Conservation (phyloP, 1,140 invertebrate genomes). For the Helicoverpa zea region DNA sequence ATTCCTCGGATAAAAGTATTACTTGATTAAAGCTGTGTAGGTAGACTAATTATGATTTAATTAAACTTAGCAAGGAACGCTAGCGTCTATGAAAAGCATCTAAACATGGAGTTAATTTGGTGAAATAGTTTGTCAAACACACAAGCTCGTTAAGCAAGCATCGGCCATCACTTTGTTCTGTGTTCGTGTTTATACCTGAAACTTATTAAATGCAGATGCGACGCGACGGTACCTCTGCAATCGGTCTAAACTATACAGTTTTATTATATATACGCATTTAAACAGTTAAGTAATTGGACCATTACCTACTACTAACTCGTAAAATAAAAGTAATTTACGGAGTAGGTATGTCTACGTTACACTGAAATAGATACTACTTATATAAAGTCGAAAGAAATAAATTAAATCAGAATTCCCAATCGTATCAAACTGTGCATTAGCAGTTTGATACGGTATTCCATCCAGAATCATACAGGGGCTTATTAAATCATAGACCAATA, state of each 20-base stretch:
- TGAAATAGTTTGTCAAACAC: constrained; percentile 45
- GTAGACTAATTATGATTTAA: constrained; percentile 40
- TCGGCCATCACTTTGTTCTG: constrained; percentile 27
- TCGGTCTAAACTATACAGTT: neutral
- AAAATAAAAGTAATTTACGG: neutral
- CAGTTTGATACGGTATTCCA: too few species aligned
- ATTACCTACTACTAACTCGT: constrained; percentile 9
- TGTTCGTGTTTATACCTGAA: constrained; percentile 17
- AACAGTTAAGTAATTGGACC: constrained; percentile 15
- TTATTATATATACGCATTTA: constrained; percentile 1
- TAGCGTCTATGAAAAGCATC: constrained; percentile 38
- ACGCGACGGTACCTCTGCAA: neutral
- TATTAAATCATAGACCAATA: too few species aligned
- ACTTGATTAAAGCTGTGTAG: constrained; percentile 4
- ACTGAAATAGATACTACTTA: neutral
- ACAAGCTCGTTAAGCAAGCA: constrained; percentile 31
- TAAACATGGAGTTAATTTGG: constrained; percentile 43
- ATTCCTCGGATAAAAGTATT: constrained; percentile 5
- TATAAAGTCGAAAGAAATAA: constrained; percentile 1
- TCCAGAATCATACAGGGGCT: too few species aligned
- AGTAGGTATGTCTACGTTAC: neutral
- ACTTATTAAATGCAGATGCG: constrained; percentile 12
- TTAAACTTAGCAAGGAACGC: constrained; percentile 22
- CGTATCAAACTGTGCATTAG: too few species aligned
- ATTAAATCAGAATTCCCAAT: neutral